Base-by-base conservation (phyloP, 2,888 invertebrate species). In the Lissocephala sabroskyi region DNA sequence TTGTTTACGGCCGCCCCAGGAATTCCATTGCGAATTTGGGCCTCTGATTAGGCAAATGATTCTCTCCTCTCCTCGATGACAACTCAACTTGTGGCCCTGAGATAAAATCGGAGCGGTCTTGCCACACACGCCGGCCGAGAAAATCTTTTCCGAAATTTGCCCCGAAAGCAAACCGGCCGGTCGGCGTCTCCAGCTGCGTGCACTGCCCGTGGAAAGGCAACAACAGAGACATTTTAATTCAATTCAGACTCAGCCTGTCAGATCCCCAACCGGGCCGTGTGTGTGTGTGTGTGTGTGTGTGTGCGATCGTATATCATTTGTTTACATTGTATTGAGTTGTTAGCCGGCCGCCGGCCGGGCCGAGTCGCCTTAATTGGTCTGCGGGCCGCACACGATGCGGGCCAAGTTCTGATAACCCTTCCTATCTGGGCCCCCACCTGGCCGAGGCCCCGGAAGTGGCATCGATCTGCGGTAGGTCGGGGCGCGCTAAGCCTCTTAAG, bases 321-420 rank as follows among this genome's bases (percentile, higher is more conserved):
- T 76, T 70, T 70, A 70, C 74, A 76, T 70, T 70, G 68, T 68
- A 70, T 70, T 76, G 68, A 70, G 68, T 68, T 76, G 68, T 76
- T 73, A 65, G 70, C 52, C 56, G 49, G 47, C 62, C 62, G 65
- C 65, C 65, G 49, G 65, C 65, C 54, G 48, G 49, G 36, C 48
- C 33, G 42, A 26, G 10, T 41, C 41, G 16, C 28, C 18, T 76
- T 73, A 73, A 76, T 76, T 70, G 68, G 56, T 46, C 18, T 18
- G 13, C 7, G 45, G 76, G 37, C 73, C 68, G 56, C 68, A 76
- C 68, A 68, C 68, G 39, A 28, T 7, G 42, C 23, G 23, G 23
- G 4, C 23, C 23, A 23, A 7, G 23, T 23, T 23, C 23, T n/a
- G n/a, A n/a, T n/a, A n/a, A n/a, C n/a, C n/a, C n/a, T n/a, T n/a